These are phyloP conservation scores for Gambusia holbrooki DNA, from an alignment of 2,113 vertebrate species.

Conservation along the genomic window DNA sequence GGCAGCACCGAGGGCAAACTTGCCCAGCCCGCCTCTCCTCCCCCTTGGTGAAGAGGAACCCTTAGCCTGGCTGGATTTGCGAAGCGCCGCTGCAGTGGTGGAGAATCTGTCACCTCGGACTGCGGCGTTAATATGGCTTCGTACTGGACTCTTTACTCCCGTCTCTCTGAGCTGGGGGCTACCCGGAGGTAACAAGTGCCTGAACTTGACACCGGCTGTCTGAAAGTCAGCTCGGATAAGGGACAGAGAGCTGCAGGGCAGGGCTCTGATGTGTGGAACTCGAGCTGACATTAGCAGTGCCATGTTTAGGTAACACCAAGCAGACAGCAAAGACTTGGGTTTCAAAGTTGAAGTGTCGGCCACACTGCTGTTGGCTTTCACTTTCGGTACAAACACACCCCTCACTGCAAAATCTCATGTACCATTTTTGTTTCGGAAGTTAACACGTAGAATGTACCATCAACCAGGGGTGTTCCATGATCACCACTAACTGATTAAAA, in stretches of 20 bases:
- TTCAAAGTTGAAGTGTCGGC: background rate
- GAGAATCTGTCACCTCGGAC: constrained; percentile 47
- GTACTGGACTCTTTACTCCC: constrained; percentile 29
- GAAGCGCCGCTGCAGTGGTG: constrained; percentile 26
- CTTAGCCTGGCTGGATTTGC: constrained; percentile 33
- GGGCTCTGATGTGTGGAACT: constrained; percentile 39
- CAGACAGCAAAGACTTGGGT: background rate
- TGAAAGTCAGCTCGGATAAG: constrained; percentile 24
- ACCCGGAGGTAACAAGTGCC: constrained; percentile 26
- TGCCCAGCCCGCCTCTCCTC: constrained; percentile 25
- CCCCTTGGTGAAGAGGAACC: constrained; percentile 1
- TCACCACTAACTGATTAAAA: background rate
- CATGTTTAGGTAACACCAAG: constrained; percentile 52
- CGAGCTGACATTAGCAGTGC: constrained; percentile 62
- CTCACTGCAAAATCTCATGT: constrained; percentile 61
- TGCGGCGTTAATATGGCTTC: constrained; percentile 45
- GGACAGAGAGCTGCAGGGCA: constrained; percentile 20
- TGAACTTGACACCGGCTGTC: constrained; percentile 55
- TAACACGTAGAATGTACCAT: constrained; percentile 60
- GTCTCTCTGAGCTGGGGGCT: constrained; percentile 24
- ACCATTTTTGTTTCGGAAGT: constrained; percentile 71
- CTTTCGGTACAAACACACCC: constrained; percentile 27
- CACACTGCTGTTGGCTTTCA: constrained; percentile 13
- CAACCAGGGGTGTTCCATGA: background rate
- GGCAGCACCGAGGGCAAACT: constrained; percentile 51